These are phyloP conservation scores for Lophotis ruficrista DNA, from an alignment of 2,113 vertebrate species.

Conservation along the genomic window DNA sequence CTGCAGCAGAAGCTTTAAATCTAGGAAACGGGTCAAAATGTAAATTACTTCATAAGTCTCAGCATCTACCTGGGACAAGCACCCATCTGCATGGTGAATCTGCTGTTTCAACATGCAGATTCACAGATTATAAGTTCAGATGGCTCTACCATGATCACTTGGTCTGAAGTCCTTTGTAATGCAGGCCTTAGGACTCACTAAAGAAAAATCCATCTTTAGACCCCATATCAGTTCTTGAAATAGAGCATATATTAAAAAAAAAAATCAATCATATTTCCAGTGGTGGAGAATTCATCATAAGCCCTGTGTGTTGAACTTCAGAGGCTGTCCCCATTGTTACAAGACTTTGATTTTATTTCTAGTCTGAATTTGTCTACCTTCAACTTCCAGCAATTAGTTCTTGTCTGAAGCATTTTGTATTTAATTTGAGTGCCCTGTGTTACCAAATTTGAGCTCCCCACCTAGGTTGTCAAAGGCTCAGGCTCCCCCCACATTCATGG, in stretches of 20 bases:
- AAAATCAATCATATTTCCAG: background rate
- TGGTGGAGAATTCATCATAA: background rate
- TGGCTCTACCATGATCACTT: background rate
- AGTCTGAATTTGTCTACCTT: background rate
- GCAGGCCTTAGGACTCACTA: background rate
- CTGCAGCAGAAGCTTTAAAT: slow-evolving; percentile 15
- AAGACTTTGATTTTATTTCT: background rate
- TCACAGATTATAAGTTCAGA: background rate
- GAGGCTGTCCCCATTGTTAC: background rate
- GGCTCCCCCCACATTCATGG: background rate
- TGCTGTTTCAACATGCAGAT: background rate
- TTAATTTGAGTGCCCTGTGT: background rate
- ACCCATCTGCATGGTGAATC: background rate
- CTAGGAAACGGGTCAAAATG: slow-evolving; percentile 43
- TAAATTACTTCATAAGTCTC: slow-evolving; percentile 7
- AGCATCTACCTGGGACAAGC: background rate
- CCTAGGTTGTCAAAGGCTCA: background rate
- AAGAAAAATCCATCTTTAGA: background rate
- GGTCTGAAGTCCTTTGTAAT: background rate
- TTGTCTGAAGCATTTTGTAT: background rate
- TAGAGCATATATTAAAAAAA: background rate
- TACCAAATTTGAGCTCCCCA: background rate
- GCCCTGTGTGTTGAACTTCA: background rate
- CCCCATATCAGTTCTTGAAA: background rate
- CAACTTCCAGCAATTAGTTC: background rate